phyloP scores from a whole-genome alignment of 1,140 invertebrate genomes.

The Trinorchestia longiramus region DNA sequence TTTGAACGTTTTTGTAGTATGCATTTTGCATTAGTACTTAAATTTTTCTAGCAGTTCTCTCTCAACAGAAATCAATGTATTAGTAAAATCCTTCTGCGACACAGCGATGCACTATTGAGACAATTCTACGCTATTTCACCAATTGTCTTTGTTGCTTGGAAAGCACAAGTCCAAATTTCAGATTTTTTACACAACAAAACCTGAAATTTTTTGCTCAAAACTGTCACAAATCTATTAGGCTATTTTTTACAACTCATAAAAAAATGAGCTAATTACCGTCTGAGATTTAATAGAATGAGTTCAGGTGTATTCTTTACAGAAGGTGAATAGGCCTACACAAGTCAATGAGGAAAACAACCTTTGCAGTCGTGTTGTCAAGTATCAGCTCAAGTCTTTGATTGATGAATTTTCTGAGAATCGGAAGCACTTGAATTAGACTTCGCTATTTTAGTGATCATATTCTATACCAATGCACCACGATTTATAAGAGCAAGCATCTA shows the following conservation, averaged over 20 bases:
- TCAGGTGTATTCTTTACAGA: background rate
- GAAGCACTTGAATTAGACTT: background rate
- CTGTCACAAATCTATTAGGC: background rate
- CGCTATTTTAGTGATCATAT: background rate
- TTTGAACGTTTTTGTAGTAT: no score
- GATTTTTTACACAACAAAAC: background rate
- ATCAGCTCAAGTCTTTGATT: background rate
- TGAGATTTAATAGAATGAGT: background rate
- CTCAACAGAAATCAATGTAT: no score
- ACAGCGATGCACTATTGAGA: no score
- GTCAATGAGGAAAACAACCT: background rate
- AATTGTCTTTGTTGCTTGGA: background rate
- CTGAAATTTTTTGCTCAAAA: background rate
- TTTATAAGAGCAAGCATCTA: background rate
- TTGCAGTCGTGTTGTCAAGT: background rate
- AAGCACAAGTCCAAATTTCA: background rate
- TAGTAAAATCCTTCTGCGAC: no score
- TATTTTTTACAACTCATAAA: background rate
- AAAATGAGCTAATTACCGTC: background rate
- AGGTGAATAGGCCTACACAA: background rate
- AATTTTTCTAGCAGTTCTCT: no score
- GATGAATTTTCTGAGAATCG: background rate
- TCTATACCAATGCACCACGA: background rate
- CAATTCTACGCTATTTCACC: background rate
- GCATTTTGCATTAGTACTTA: no score